A percentile compares a stretch with the other conserved stretches of the same genome.
Conservation (phyloP, 2,797 vertebrate genomes). For the Manis crassicaudata region DNA sequence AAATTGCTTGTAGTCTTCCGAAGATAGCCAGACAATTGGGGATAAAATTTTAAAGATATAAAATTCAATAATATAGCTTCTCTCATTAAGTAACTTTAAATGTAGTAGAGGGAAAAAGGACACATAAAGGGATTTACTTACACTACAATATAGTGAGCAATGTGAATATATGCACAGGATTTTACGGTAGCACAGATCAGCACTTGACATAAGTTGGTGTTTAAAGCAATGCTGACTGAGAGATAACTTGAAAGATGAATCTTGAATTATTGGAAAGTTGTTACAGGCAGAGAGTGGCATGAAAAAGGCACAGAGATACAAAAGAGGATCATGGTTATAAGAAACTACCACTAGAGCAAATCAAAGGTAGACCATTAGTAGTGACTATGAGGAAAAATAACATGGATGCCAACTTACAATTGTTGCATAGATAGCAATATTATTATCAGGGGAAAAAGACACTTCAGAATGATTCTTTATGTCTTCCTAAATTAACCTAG, state of each 20-base stretch:
- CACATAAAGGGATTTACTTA: neutral
- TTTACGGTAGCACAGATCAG: neutral
- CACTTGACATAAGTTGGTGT: neutral
- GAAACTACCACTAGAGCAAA: neutral
- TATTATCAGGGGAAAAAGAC: neutral
- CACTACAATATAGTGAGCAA: neutral
- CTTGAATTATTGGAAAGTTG: neutral
- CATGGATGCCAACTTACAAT: neutral
- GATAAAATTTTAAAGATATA: neutral
- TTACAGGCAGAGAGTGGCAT: neutral
- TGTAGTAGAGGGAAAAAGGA: neutral
- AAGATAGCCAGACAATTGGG: neutral
- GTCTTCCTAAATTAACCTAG: neutral
- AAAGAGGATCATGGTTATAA: neutral
- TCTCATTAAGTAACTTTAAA: neutral
- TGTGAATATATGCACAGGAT: fast-evolving
- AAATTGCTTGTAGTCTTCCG: neutral
- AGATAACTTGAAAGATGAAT: neutral
- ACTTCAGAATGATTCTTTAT: neutral
- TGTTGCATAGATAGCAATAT: neutral
- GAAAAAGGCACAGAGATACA: neutral
- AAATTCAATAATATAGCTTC: neutral
- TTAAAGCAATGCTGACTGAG: neutral
- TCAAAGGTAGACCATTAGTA: neutral
- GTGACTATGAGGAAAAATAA: neutral